phyloP scores from a whole-genome alignment of 2,888 invertebrate genomes.

The Fragum fragum region DNA sequence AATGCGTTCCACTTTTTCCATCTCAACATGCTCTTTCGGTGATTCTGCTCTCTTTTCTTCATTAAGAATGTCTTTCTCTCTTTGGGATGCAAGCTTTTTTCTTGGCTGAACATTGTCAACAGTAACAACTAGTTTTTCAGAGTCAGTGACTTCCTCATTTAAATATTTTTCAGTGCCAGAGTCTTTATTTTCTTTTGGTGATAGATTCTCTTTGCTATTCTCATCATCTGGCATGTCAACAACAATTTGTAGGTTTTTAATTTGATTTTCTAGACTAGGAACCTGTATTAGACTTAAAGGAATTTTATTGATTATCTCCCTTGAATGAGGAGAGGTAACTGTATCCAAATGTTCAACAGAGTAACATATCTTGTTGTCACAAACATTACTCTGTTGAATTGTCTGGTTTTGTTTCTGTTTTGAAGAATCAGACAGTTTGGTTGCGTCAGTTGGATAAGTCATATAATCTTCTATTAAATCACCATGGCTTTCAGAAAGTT shows the following conservation, averaged over 20 bases:
- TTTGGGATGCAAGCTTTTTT: constrained; percentile 53
- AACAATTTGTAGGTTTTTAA: constrained; percentile 63
- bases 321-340: neutral
- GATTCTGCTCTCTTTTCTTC: constrained; percentile 67
- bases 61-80: constrained; percentile 70
- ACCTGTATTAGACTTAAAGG: constrained; percentile 32
- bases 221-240: constrained; percentile 69
- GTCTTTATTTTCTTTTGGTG: constrained; percentile 72
- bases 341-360: neutral
- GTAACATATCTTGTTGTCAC: constrained; percentile 19
- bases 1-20: constrained; percentile 46
- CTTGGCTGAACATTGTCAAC: constrained; percentile 49
- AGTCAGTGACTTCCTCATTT: constrained; percentile 51
- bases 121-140: constrained; percentile 57
- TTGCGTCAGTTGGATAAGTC: neutral
- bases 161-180: constrained; percentile 48
- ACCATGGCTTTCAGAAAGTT: neutral
- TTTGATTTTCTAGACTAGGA: constrained; percentile 41
- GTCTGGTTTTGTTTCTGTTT: neutral
- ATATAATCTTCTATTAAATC: constrained; percentile 36
- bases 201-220: constrained; percentile 71
- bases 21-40: constrained; percentile 49
- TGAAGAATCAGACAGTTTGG: neutral
- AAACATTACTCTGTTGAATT: neutral
- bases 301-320: constrained; percentile 30